phyloP scores from a whole-genome alignment of 2,113 vertebrate genomes.

The Archilochus colubris region DNA sequence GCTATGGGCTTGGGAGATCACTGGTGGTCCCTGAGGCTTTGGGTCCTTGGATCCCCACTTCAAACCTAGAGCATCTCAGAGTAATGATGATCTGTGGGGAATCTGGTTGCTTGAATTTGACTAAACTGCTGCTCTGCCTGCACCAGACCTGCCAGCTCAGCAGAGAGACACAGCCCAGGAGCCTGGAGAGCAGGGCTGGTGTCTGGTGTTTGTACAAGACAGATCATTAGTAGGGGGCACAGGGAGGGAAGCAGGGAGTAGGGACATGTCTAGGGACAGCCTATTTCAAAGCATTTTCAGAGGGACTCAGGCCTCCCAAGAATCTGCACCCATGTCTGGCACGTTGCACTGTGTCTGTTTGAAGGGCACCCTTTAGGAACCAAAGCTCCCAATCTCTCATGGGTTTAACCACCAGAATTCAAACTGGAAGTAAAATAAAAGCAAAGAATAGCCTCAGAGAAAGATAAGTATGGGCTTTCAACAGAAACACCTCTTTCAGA shows the following conservation, averaged over 20 bases:
- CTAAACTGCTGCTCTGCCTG: neutral
- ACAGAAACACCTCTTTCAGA: neutral
- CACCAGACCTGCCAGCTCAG: neutral
- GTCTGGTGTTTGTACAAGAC: neutral
- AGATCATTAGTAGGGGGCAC: neutral
- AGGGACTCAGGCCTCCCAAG: neutral
- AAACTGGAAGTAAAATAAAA: neutral
- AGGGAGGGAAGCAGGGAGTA: neutral
- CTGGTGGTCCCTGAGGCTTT: neutral
- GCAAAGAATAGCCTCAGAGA: neutral
- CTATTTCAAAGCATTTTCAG: neutral
- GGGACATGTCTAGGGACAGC: rapidly evolving
- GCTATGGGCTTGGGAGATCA: neutral
- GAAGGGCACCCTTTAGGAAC: neutral
- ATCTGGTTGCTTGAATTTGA: neutral
- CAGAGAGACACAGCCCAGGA: neutral
- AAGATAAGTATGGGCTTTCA: neutral
- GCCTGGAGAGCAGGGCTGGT: neutral
- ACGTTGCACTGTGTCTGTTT: neutral
- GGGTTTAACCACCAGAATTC: neutral
- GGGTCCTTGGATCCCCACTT: neutral
- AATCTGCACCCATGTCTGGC: neutral
- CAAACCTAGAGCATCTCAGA: neutral
- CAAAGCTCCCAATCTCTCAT: neutral
- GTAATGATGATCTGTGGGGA: neutral